These are phyloP conservation scores for Cyanistes caeruleus DNA, from an alignment of 2,113 vertebrate species.

Conservation along the genomic window DNA sequence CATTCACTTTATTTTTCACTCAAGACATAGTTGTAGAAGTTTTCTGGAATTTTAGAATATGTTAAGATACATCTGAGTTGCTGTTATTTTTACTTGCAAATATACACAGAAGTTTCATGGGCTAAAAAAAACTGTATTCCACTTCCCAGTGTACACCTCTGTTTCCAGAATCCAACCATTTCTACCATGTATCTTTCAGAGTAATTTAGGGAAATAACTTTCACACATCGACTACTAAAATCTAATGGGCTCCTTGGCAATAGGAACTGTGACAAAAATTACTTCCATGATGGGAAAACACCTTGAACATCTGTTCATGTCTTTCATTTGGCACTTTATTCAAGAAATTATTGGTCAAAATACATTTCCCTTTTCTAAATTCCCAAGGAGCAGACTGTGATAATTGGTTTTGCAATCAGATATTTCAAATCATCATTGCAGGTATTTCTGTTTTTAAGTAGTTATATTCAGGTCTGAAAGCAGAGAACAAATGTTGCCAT, in stretches of 20 bases:
- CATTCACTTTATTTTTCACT: not conserved
- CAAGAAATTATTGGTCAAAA: not conserved
- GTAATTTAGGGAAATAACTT: not conserved
- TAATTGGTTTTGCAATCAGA: not conserved
- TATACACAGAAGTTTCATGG: not conserved
- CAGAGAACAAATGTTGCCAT: not conserved
- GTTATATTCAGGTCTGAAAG: not conserved
- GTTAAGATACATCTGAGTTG: not conserved
- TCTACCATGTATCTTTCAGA: not conserved
- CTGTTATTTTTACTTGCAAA: not conserved
- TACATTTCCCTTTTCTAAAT: not conserved
- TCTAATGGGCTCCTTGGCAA: not conserved
- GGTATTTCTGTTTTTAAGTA: not conserved
- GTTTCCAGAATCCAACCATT: not conserved
- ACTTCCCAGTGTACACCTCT: not conserved
- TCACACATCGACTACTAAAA: not conserved
- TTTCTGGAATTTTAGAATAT: constrained; percentile 20
- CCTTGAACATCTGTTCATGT: not conserved
- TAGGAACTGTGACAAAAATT: not conserved
- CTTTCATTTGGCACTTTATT: not conserved
- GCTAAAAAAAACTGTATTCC: not conserved
- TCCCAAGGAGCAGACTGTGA: not conserved
- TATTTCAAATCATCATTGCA: not conserved
- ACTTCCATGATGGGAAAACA: not conserved
- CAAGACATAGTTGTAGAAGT: not conserved